phyloP scores from a whole-genome alignment of 2,888 invertebrate species.

The Leucoptera coffeella region DNA sequence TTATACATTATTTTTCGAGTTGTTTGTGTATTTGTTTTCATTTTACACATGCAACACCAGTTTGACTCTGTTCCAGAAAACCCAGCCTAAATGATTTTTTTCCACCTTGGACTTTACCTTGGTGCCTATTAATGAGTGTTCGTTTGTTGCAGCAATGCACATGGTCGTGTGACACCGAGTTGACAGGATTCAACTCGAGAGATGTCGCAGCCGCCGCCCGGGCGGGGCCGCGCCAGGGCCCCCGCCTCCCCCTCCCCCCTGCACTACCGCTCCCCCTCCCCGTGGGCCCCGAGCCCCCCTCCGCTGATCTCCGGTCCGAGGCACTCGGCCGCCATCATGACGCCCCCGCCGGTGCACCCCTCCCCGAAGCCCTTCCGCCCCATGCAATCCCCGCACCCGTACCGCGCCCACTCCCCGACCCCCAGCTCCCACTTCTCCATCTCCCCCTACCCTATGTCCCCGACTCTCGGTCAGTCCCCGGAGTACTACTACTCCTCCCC shows the following conservation, averaged over 20 bases:
- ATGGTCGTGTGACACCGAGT: constrained; percentile 49
- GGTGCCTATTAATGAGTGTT: too few relatives aligned
- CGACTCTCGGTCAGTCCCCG: constrained; percentile 55
- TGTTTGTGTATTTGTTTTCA: too few relatives aligned
- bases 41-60: too few relatives aligned
- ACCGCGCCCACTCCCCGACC: constrained; percentile 38
- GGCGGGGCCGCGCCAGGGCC: constrained; percentile 38
- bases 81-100: too few relatives aligned
- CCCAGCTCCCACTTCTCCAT: constrained; percentile 46
- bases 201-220: constrained; percentile 47
- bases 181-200: constrained; percentile 45
- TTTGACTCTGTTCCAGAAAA: too few relatives aligned
- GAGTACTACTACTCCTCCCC: constrained; percentile 55
- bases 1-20: too few relatives aligned
- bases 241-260: constrained; percentile 51
- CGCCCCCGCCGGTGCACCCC: constrained; percentile 52
- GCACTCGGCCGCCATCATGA: constrained; percentile 48
- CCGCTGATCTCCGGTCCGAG: constrained; percentile 61
- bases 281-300: constrained; percentile 71
- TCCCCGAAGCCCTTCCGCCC: constrained; percentile 44
- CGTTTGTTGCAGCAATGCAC: constrained; percentile 43
- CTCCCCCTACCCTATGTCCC: constrained; percentile 48
- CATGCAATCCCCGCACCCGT: constrained; percentile 35
- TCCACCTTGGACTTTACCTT: too few relatives aligned
- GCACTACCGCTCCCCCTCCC: constrained; percentile 68